Percentiles rank a stretch among this genome's conserved stretches.
phyloP scores from a whole-genome alignment of 2,797 vertebrate species.

The Lophotriccus pileatus region DNA sequence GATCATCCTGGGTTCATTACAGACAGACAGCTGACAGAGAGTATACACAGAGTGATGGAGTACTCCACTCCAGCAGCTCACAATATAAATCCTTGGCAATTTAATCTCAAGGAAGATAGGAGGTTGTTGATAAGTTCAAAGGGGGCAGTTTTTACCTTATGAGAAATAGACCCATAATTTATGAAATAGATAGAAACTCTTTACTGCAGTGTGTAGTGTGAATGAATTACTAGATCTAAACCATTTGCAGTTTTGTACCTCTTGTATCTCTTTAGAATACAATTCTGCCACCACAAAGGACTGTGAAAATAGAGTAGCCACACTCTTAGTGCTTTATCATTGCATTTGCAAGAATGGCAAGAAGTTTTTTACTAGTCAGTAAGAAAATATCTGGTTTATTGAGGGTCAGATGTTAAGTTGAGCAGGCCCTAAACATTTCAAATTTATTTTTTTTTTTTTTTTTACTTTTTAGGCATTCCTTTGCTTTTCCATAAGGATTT shows the following conservation, averaged over 20 bases:
- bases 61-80: background rate
- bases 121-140: background rate
- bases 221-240: background rate
- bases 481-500: background rate
- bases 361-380: background rate
- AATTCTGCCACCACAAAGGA: background rate
- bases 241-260: background rate
- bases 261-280: background rate
- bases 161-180: background rate
- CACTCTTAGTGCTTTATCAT: background rate
- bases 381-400: background rate
- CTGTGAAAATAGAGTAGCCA: background rate
- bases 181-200: constrained; percentile 12
- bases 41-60: background rate
- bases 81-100: background rate
- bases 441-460: background rate
- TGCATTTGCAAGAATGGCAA: background rate
- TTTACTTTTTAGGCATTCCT: background rate
- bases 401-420: background rate
- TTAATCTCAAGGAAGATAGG: background rate
- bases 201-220: background rate
- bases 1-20: background rate
- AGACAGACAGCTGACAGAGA: background rate
- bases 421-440: background rate
- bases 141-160: background rate